A percentile compares a stretch with the other conserved stretches of the same genome.
Evolutionary conservation across 2,113 vertebrate species (phyloP).

Genomic region (Cyprinus carpio): DNA sequence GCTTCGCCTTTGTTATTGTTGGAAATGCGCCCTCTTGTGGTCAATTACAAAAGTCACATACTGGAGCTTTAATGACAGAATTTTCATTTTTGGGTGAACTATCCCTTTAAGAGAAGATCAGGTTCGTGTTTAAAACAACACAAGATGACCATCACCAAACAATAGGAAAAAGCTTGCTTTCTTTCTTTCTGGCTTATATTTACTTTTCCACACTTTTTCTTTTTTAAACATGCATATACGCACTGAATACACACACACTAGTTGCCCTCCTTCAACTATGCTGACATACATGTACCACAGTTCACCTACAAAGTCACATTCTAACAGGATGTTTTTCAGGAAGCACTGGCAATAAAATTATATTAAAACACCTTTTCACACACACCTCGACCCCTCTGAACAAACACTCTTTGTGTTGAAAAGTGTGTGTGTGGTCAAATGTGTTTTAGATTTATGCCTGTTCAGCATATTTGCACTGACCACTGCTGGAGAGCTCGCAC

Average conservation of each 20-base stretch:
- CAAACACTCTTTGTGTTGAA: not conserved
- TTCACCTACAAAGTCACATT: not conserved
- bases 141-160: not conserved
- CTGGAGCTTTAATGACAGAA: too few relatives aligned
- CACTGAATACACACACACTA: not conserved
- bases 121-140: not conserved
- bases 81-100: not conserved
- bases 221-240: not conserved
- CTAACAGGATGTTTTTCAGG: conserved; percentile 48
- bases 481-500: not conserved
- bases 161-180: not conserved
- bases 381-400: conserved; percentile 1
- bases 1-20: too few relatives aligned
- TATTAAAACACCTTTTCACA: not conserved
- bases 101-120: not conserved
- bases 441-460: conserved; percentile 23
- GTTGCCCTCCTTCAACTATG: not conserved
- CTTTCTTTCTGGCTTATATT: not conserved
- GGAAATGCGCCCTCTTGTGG: too few relatives aligned
- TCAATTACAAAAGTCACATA: too few relatives aligned
- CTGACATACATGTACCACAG: not conserved
- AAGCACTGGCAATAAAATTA: conserved; percentile 43
- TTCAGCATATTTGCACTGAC: conserved; percentile 20
- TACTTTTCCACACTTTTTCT: not conserved
- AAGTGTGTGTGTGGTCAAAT: conserved; percentile 34